Evolutionary conservation across 2,888 invertebrate species (phyloP).

Genomic region (Nezara viridula): DNA sequence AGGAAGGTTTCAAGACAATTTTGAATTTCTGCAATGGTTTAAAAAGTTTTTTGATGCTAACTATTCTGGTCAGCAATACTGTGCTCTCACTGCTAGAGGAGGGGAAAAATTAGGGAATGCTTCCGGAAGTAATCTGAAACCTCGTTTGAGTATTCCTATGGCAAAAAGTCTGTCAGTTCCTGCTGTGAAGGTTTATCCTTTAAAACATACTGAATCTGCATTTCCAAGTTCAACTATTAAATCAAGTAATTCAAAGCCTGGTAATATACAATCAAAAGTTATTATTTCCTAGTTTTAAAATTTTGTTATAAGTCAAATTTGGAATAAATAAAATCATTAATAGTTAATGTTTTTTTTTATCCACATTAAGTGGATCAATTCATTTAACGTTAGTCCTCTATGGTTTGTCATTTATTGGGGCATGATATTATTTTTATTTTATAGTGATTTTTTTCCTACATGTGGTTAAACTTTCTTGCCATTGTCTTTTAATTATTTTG

Average conservation of each 20-base stretch:
- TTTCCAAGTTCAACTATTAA: not conserved
- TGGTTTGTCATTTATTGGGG: not conserved
- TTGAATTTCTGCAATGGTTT: slow-evolving; percentile 99
- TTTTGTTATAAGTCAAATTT: not conserved
- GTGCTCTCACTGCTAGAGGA: slow-evolving; percentile 89
- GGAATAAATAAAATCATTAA: not conserved
- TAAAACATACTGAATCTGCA: slow-evolving; percentile 10
- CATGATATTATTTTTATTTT: not conserved
- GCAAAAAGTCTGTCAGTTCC: not conserved
- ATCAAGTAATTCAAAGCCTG: slow-evolving; percentile 20
- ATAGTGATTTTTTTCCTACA: not conserved
- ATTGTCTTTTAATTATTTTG: too few species aligned
- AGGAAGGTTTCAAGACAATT: slow-evolving; percentile 99
- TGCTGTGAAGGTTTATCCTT: slow-evolving; percentile 29
- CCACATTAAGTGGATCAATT: not conserved
- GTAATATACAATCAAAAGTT: slow-evolving; percentile 12
- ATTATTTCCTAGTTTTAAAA: not conserved
- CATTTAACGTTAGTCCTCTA: not conserved
- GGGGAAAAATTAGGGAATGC: slow-evolving; percentile 81
- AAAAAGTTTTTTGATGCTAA: slow-evolving; percentile 99
- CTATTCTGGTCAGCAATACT: slow-evolving; percentile 97
- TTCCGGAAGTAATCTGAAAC: slow-evolving; percentile 26
- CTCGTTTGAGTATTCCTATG: slow-evolving; percentile 4
- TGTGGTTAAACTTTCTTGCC: too few species aligned
- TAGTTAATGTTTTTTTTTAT: not conserved